Conservation (phyloP, 2,888 invertebrate species). For the Thysanoteuthis rhombus region DNA sequence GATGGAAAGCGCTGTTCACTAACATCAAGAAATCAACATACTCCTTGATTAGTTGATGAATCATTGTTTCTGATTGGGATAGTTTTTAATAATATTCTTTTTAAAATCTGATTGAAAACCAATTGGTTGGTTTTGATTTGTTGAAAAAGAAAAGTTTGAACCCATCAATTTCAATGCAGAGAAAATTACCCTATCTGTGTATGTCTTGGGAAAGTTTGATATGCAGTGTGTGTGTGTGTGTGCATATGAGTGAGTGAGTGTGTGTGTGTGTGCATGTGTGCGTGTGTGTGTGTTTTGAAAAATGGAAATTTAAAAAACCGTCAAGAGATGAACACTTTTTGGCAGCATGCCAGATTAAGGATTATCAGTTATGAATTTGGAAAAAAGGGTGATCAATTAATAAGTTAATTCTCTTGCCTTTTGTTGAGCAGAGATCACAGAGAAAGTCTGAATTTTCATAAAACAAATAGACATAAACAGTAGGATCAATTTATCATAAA, state of each 20-base stretch:
- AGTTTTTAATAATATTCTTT: background rate
- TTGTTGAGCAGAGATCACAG: no score
- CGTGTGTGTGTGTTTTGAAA: no score
- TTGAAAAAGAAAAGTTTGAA: background rate
- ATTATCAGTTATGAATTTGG: no score
- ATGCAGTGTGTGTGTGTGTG: background rate
- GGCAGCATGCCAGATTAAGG: no score
- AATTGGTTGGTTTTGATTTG: background rate
- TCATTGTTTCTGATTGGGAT: background rate
- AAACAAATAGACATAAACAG: no score
- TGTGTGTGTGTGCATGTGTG: no score
- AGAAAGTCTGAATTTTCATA: no score
- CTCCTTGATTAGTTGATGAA: background rate
- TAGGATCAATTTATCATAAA: no score
- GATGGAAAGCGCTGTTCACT: background rate
- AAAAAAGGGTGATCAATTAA: no score
- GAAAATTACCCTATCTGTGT: background rate
- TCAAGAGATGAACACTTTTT: no score
- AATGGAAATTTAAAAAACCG: no score
- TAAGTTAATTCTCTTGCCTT: no score
- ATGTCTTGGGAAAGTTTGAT: background rate
- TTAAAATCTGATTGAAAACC: background rate
- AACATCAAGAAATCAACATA: background rate
- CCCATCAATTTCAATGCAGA: background rate
- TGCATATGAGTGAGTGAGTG: background rate